Percentiles rank a stretch among this genome's conserved stretches.
Evolutionary conservation across 2,113 vertebrate genomes (phyloP).

Genomic region (Stercorarius parasiticus): DNA sequence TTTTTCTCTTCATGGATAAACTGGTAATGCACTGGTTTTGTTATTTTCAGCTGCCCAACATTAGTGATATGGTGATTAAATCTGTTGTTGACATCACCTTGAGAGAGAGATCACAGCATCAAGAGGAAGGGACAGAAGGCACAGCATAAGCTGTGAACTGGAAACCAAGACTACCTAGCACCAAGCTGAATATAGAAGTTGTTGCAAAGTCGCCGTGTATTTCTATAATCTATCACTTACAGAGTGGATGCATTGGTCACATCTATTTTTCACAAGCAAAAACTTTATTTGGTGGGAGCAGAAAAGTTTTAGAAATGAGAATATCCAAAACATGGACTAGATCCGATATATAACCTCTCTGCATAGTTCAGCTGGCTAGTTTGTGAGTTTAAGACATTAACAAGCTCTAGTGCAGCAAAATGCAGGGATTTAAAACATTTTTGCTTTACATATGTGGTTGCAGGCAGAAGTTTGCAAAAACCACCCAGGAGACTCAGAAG

Average conservation of each 20-base stretch:
- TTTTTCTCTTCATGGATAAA: not conserved
- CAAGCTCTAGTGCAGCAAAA: not conserved
- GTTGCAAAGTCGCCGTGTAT: not conserved
- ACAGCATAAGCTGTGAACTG: not conserved
- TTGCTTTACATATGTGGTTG: not conserved
- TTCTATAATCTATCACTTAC: not conserved
- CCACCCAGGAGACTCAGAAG: not conserved
- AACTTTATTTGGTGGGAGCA: not conserved
- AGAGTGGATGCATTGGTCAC: not conserved
- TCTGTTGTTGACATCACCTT: not conserved
- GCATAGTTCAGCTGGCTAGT: not conserved
- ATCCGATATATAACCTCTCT: not conserved
- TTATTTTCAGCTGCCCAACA: not conserved
- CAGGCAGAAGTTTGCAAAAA: not conserved
- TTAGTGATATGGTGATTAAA: not conserved
- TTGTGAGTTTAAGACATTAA: not conserved
- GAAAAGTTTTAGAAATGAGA: not conserved
- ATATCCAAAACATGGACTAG: not conserved
- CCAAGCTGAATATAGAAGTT: not conserved
- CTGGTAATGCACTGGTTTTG: not conserved
- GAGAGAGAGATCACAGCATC: not conserved
- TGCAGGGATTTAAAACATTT: not conserved
- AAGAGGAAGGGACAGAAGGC: not conserved
- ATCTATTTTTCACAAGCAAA: not conserved
- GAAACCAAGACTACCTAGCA: not conserved